These are phyloP conservation scores for Nautilus pompilius DNA, from an alignment of 1,140 invertebrate genomes.

Conservation along the genomic window DNA sequence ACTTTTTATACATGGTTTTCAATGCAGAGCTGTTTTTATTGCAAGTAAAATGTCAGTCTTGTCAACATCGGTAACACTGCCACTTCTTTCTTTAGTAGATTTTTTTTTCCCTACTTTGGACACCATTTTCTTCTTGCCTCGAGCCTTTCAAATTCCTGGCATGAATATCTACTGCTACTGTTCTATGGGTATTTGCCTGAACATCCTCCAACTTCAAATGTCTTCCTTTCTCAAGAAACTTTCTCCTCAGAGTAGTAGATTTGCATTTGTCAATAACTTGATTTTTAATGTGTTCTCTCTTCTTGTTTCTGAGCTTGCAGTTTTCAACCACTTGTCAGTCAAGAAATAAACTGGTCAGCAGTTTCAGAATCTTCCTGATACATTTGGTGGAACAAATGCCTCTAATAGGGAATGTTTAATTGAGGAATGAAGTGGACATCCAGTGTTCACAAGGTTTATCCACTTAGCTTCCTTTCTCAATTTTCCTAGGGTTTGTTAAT, in stretches of 20 bases:
- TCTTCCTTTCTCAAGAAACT: slow-evolving; percentile 4
- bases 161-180: neutral
- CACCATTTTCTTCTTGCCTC: neutral
- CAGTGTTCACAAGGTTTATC: neutral
- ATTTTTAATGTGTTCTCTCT: slow-evolving; percentile 8
- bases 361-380: slow-evolving; percentile 8
- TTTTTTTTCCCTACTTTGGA: neutral
- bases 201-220: slow-evolving; percentile 10
- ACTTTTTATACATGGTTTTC: slow-evolving; percentile 8
- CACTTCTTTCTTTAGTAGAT: neutral
- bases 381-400: slow-evolving; percentile 13
- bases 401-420: slow-evolving; percentile 9
- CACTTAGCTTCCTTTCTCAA: neutral
- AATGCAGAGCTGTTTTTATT: neutral
- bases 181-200: neutral
- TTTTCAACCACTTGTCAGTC: slow-evolving; percentile 5
- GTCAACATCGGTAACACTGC: slow-evolving; percentile 3
- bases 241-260: slow-evolving; percentile 6
- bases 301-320: slow-evolving; percentile 10
- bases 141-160: neutral
- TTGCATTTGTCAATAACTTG: slow-evolving; percentile 11
- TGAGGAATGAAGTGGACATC: slow-evolving; percentile 10
- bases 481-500: neutral
- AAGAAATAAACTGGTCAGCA: slow-evolving; percentile 5
- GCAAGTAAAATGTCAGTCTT: slow-evolving; percentile 4